Conservation (phyloP, 2,797 vertebrate genomes). For the Furcifer pardalis region DNA sequence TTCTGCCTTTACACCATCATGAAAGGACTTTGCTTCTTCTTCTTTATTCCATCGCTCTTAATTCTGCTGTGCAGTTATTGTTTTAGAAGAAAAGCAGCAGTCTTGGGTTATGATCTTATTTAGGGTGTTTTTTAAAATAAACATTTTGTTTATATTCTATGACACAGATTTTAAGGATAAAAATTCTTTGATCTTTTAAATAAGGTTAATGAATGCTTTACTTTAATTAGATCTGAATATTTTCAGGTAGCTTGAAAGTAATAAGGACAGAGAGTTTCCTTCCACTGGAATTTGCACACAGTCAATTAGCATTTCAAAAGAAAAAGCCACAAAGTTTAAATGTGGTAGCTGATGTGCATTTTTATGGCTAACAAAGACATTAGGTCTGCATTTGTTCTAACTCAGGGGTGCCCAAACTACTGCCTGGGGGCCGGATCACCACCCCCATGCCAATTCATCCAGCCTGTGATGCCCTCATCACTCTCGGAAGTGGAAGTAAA, state of each 20-base stretch:
- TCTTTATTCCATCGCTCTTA: too few species aligned
- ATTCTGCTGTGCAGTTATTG: slow-evolving; percentile 11
- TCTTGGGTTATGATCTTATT: slow-evolving; percentile 61
- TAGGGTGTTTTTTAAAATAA: slow-evolving; percentile 10
- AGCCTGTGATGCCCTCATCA: too few species aligned
- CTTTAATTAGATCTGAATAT: slow-evolving; percentile 53
- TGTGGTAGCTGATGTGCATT: slow-evolving; percentile 54
- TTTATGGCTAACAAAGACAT: slow-evolving; percentile 50
- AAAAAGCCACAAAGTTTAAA: slow-evolving; percentile 47
- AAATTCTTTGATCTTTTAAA: slow-evolving; percentile 65
- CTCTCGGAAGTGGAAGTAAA: too few species aligned
- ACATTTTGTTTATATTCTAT: slow-evolving; percentile 26
- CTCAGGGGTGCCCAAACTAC: too few species aligned
- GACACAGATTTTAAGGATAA: slow-evolving; percentile 54
- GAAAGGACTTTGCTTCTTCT: too few species aligned
- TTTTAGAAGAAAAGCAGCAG: slow-evolving; percentile 50
- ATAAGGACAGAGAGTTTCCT: slow-evolving; percentile 10
- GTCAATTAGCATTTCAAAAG: slow-evolving; percentile 67
- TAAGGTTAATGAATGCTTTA: slow-evolving; percentile 33
- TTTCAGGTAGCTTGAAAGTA: slow-evolving; percentile 61
- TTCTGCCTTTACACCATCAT: too few species aligned
- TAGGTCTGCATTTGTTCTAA: slow-evolving; percentile 49
- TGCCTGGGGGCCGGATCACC: too few species aligned
- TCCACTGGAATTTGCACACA: slow-evolving; percentile 5
- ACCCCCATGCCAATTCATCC: too few species aligned